Conservation (phyloP, 64 coral and sea anemone genomes). For the Dendrophyllia cribrosa region DNA sequence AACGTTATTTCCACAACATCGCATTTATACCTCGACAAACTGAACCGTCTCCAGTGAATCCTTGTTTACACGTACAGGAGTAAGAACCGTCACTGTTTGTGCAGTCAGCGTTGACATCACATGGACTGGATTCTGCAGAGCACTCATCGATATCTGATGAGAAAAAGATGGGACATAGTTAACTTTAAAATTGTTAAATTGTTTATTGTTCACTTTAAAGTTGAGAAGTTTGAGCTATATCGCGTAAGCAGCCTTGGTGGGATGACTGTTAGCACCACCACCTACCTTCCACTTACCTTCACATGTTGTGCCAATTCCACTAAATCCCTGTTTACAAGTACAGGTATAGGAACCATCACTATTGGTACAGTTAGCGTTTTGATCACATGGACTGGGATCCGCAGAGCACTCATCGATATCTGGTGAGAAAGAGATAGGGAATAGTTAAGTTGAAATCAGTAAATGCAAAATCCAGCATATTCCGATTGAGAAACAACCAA, state of each 20-base stretch:
- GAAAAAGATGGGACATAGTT: neutral
- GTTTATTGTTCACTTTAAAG: too few relatives aligned
- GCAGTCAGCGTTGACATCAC: constrained; percentile 49
- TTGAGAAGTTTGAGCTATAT: too few relatives aligned
- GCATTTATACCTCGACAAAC: constrained; percentile 44
- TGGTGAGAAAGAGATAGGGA: neutral
- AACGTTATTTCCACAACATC: neutral
- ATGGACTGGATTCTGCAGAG: neutral
- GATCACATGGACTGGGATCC: constrained; percentile 43
- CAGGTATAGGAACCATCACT: constrained; percentile 78
- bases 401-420: constrained; percentile 78
- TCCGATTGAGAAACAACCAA: neutral
- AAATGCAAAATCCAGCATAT: neutral
- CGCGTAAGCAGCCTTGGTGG: too few relatives aligned
- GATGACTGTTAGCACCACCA: too few relatives aligned
- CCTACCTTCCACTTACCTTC: constrained; percentile 20
- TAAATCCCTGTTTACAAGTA: constrained; percentile 64
- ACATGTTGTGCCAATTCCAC: constrained; percentile 65
- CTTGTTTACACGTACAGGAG: constrained; percentile 59
- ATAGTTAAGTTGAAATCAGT: neutral
- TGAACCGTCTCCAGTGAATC: constrained; percentile 59
- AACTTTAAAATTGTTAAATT: too few relatives aligned
- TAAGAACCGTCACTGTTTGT: constrained; percentile 54
- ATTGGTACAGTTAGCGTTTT: constrained; percentile 76
- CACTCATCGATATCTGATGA: constrained; percentile 73